phyloP scores from a whole-genome alignment of 2,113 vertebrate genomes.

The Peromyscus polionotus region DNA sequence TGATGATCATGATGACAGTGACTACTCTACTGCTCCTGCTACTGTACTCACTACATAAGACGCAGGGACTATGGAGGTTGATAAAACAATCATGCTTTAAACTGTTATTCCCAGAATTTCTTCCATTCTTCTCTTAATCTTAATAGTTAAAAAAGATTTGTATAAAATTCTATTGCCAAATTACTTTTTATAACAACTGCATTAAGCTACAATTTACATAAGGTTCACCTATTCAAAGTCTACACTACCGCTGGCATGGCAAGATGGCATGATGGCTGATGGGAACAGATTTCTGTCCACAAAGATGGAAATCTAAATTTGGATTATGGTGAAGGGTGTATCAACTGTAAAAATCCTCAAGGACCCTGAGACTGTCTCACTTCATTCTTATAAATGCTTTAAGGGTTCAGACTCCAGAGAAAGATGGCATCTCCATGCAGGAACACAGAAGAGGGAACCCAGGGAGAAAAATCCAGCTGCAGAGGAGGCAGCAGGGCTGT shows the following conservation, averaged over 20 bases:
- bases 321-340: background rate
- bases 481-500: background rate
- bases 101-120: background rate
- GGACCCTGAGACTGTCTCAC: background rate
- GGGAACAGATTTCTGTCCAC: background rate
- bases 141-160: background rate
- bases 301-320: conserved; percentile 26
- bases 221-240: background rate
- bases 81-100: conserved; percentile 27
- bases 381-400: background rate
- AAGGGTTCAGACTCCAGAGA: background rate
- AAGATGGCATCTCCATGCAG: background rate
- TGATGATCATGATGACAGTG: too few species aligned
- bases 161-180: background rate
- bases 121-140: background rate
- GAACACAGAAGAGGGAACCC: background rate
- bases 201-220: background rate
- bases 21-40: too few species aligned
- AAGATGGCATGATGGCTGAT: background rate
- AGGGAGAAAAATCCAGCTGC: background rate
- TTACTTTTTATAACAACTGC: conserved; percentile 11
- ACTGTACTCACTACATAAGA: background rate
- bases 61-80: background rate
- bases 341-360: background rate
- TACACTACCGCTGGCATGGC: background rate